Base-by-base conservation (phyloP, 2,797 vertebrate species). In the Gymnoscopelus braueri region DNA sequence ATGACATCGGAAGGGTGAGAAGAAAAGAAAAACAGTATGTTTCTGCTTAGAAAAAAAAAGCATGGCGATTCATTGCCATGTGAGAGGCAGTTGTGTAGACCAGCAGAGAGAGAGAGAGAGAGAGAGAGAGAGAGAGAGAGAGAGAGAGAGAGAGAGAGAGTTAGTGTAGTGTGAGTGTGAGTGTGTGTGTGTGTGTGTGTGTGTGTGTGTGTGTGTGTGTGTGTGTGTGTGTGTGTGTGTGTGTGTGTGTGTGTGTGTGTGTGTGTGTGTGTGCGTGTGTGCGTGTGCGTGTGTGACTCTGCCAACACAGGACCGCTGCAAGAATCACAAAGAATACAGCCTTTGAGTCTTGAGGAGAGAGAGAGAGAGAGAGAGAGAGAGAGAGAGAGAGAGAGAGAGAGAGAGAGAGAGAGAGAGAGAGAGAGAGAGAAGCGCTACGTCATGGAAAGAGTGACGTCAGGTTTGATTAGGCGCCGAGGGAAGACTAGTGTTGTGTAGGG, bases 371-470 rank as follows among this genome's bases (percentile, higher is more conserved):
- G 23, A 32, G 78, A 81, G 74, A 77, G 72, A 71, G 65, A 75
- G 72, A 71, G 74, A 84, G 76, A 78, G 78, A 81, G 75, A 77
- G 73, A 71, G 67, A 75, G 74, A 71, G 75, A 84, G 73, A 82
- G 58, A 57, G 55, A 57, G 55, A 57, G 55, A 57, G 19, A 26
- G 55, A 26, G 55, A 26, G 55, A 75, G 78, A 81, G 75, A 77
- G 73, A 71, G 67, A 75, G 74, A 71, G 75, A 84, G 77, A 78
- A 71, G 77, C 78, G 74, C 87, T 85, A 94, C 94, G 92, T 95
- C 93, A 95, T 94, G 94, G 94, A 95, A 95, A 95, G 77, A 94
- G 87, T 95, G 93, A 95, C 94, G 94, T 95, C 92, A 93, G 89
- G 91, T 89, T 91, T 91, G 91, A 94, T 94, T 91, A 92, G 90